Base-by-base conservation (phyloP, 1,140 invertebrate species). In the Lithobius niger region DNA sequence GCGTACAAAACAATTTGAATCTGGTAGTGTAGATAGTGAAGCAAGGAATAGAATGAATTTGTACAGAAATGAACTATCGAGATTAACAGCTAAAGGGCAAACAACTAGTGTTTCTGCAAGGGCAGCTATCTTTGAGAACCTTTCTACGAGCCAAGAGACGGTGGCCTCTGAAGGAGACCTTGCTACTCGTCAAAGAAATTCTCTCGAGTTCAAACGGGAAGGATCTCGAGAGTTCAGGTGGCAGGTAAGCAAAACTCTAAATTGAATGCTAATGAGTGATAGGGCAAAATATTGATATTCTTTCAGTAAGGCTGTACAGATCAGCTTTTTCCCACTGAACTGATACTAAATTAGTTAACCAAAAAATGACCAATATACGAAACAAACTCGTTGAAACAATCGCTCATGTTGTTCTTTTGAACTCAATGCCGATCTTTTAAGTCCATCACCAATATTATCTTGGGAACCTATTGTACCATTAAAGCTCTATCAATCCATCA, bases 31-130 rank as follows among this genome's bases (percentile, higher is more conserved):
- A 13, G 55, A 61, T 31, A 57, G 53, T 21, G 74, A 66, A 58
- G 70, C 75, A 3, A 76, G 75, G 31, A 74, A 79, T 59, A 73
- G 82, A 40, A 84, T 80, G 2, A 78, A 77, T 60, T 74, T 82
- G 22, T 83, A 83, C 54, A 76, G 78, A 57, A 84, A 82, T 64
- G 84, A 86, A 66, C 68, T 86, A 53, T 80, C 83, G 3, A 69
- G 83, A 27, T 59, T 88, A 40, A 78, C 78, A 40, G 76, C 77
- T 53, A 83, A 83, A 61, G 73, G 76, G 25, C 79, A 81, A 25
- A 80, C 81, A 51, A 81, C 82, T 3, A 85, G 83, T 64, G 84
- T 87, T 1, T 82, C 81, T 19, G 75, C 82, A 27, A 69, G 84
- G 15, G 77, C 82, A 54, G 76, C 80, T 59, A 83, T 86, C 64